Evolutionary conservation across 1,140 invertebrate genomes (phyloP).

Genomic region (Drosophila parvula): DNA sequence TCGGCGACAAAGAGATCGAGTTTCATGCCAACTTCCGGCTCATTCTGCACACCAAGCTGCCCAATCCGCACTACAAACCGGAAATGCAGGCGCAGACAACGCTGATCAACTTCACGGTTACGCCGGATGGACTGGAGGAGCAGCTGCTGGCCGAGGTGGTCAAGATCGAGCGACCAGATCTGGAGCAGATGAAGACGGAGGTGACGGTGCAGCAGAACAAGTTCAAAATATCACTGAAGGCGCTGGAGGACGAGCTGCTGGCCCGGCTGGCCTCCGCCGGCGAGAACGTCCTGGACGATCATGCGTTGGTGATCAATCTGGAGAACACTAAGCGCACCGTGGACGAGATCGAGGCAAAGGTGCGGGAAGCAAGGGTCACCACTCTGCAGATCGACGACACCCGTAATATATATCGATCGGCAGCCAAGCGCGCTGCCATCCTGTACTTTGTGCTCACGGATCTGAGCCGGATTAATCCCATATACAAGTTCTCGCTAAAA

Average conservation of each 20-base stretch:
- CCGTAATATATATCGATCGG: constrained; percentile 94
- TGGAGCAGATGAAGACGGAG: constrained; percentile 90
- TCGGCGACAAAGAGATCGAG: constrained; percentile 97
- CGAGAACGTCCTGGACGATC: constrained; percentile 95
- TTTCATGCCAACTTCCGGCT: constrained; percentile 93
- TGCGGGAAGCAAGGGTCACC: constrained; percentile 92
- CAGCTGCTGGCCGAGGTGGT: constrained; percentile 97
- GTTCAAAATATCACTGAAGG: constrained; percentile 96
- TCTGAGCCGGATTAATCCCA: constrained; percentile 96
- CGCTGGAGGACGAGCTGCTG: constrained; percentile 94
- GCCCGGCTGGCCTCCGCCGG: constrained; percentile 94
- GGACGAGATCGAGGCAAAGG: constrained; percentile 95
- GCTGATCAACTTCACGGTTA: constrained; percentile 98
- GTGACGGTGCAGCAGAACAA: constrained; percentile 97
- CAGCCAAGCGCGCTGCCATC: constrained; percentile 93
- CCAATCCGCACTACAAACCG: constrained; percentile 98
- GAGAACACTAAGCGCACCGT: constrained; percentile 98
- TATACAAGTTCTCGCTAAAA: constrained; percentile 98
- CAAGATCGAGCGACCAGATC: constrained; percentile 95
- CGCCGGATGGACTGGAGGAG: constrained; percentile 96
- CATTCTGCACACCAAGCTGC: constrained; percentile 96
- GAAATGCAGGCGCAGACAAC: constrained; percentile 99
- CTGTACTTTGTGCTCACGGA: constrained; percentile 98
- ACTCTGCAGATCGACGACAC: constrained; percentile 95
- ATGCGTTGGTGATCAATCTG: constrained; percentile 94